These are phyloP conservation scores for Hyperopisus bebe DNA, from an alignment of 2,113 vertebrate genomes.

Conservation along the genomic window DNA sequence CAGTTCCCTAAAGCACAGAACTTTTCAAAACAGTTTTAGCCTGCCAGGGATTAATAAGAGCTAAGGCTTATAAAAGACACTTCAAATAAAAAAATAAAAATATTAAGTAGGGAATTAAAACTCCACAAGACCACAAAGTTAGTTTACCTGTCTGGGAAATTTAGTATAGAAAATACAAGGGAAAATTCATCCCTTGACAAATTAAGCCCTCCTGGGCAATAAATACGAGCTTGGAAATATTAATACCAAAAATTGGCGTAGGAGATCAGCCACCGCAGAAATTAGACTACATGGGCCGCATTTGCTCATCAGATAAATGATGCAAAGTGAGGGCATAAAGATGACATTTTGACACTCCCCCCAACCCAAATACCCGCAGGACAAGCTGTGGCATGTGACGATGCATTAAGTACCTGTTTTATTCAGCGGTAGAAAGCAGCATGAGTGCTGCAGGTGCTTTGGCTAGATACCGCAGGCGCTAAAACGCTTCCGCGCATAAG, in stretches of 20 bases:
- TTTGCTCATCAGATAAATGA: slow-evolving; percentile 67
- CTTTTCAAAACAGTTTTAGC: background rate
- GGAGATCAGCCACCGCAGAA: slow-evolving; percentile 64
- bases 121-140: background rate
- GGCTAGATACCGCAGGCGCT: slow-evolving; percentile 45
- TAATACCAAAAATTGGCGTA: slow-evolving; percentile 60
- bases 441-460: slow-evolving; percentile 60
- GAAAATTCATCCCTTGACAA: slow-evolving; percentile 64
- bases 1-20: background rate
- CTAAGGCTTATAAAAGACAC: background rate
- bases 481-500: slow-evolving; percentile 49
- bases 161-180: slow-evolving; percentile 40
- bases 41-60: background rate
- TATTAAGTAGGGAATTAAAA: background rate
- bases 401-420: slow-evolving; percentile 69
- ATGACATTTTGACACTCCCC: slow-evolving; percentile 59
- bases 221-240: slow-evolving; percentile 59
- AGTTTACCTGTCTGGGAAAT: slow-evolving; percentile 15
- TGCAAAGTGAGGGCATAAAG: slow-evolving; percentile 61
- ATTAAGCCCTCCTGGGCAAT: slow-evolving; percentile 45
- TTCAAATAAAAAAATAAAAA: background rate
- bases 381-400: slow-evolving; percentile 58
- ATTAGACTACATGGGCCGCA: slow-evolving; percentile 59
- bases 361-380: slow-evolving; percentile 25
- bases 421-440: slow-evolving; percentile 65